Conservation (phyloP, 2,113 vertebrate species). For the Misgurnus mizolepis region DNA sequence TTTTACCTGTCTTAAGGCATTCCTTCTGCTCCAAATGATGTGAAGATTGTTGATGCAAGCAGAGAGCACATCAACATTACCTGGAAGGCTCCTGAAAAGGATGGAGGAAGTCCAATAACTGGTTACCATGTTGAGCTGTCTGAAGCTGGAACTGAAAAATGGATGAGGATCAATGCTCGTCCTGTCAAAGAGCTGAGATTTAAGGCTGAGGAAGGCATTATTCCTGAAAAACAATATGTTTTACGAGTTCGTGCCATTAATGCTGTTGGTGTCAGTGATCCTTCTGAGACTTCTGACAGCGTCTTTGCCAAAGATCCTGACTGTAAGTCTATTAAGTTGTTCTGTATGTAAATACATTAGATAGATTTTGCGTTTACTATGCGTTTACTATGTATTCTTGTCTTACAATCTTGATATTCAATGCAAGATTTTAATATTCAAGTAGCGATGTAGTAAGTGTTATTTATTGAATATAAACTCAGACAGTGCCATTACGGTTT, state of each 20-base stretch:
- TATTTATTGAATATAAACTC: no score
- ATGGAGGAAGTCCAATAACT: slow-evolving; percentile 89
- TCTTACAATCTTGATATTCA: no score
- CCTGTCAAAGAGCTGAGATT: slow-evolving; percentile 92
- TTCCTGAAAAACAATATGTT: slow-evolving; percentile 94
- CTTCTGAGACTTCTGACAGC: slow-evolving; percentile 92
- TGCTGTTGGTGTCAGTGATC: slow-evolving; percentile 88
- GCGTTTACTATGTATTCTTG: no score
- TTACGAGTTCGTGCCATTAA: slow-evolving; percentile 94
- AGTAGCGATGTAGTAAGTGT: no score
- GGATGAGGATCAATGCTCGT: slow-evolving; percentile 92
- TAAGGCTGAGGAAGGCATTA: slow-evolving; percentile 89
- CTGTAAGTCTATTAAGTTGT: slow-evolving; percentile 79
- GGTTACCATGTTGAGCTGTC: slow-evolving; percentile 96
- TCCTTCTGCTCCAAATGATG: slow-evolving; percentile 90
- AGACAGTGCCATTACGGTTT: no score
- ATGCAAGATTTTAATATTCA: no score
- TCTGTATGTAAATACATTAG: not conserved
- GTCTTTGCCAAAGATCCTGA: slow-evolving; percentile 95
- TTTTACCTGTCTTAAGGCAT: slow-evolving; percentile 73
- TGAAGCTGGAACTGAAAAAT: slow-evolving; percentile 94
- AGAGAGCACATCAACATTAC: slow-evolving; percentile 90
- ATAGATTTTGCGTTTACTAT: no score
- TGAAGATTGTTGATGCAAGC: slow-evolving; percentile 87
- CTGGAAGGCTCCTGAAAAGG: slow-evolving; percentile 93